phyloP scores from a whole-genome alignment of 2,113 vertebrate genomes.

The Menidia beryllina region DNA sequence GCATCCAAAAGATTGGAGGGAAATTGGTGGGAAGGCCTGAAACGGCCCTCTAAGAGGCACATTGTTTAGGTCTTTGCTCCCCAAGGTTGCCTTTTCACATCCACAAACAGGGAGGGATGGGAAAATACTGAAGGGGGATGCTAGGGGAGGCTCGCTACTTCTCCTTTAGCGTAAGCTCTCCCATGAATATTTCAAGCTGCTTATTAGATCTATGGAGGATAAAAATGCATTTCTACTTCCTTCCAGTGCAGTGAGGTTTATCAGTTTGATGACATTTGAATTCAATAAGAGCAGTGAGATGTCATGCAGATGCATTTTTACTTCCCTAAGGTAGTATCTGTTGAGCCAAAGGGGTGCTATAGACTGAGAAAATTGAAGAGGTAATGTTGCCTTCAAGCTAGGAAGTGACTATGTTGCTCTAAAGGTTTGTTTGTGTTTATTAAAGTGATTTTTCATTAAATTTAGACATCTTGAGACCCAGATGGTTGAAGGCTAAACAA shows the following conservation, averaged over 20 bases:
- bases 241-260: conserved; percentile 35
- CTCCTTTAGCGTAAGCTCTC: conserved; percentile 58
- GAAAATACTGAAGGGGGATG: conserved; percentile 45
- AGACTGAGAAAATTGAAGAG: conserved; percentile 46
- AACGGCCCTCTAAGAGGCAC: conserved; percentile 45
- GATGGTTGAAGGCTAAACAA: conserved; percentile 40
- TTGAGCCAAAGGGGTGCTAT: conserved; percentile 30
- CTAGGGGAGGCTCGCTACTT: conserved; percentile 48
- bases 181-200: conserved; percentile 56
- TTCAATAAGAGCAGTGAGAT: conserved; percentile 29
- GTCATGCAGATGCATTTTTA: conserved; percentile 29
- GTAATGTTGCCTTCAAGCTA: conserved; percentile 46
- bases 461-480: conserved; percentile 28
- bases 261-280: conserved; percentile 42
- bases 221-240: conserved; percentile 32
- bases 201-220: conserved; percentile 49
- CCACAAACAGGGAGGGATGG: conserved; percentile 60
- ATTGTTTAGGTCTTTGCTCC: conserved; percentile 69
- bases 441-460: conserved; percentile 56
- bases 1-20: conserved; percentile 41
- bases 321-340: conserved; percentile 36
- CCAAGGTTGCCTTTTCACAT: conserved; percentile 68
- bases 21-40: conserved; percentile 61
- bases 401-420: conserved; percentile 27
- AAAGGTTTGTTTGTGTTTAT: conserved; percentile 57